Evolutionary conservation across 92 coral and sea anemone genomes (phyloP).

Genomic region (Actinernus sp.): DNA sequence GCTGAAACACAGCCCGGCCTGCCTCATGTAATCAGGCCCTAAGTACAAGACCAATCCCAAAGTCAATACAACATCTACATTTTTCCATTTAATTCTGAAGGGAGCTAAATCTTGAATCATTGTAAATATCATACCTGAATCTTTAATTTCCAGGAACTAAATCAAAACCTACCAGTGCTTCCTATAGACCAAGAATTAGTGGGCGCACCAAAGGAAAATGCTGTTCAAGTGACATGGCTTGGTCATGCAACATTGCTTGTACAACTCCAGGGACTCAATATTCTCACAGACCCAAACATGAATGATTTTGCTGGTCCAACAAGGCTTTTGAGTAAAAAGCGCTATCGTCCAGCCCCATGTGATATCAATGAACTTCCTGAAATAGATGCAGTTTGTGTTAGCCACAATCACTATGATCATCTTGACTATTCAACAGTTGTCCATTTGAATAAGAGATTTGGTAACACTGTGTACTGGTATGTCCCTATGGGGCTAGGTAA

Average conservation of each 20-base stretch:
- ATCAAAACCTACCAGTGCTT: conserved; percentile 78
- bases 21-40: too few relatives aligned
- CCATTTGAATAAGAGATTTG: conserved; percentile 64
- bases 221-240: conserved; percentile 91
- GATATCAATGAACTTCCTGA: conserved; percentile 71
- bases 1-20: too few relatives aligned
- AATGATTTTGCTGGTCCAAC: conserved; percentile 72
- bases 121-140: background rate
- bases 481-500: conserved; percentile 85
- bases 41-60: too few relatives aligned
- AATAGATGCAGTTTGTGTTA: conserved; percentile 87
- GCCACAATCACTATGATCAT: conserved; percentile 94
- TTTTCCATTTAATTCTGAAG: too few relatives aligned
- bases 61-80: too few relatives aligned
- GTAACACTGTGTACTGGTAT: conserved; percentile 70
- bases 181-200: conserved; percentile 54
- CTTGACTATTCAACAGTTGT: conserved; percentile 70
- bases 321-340: conserved; percentile 57
- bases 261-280: conserved; percentile 85
- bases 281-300: conserved; percentile 86
- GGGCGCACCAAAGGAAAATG: conserved; percentile 67
- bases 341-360: conserved; percentile 92
- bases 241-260: conserved; percentile 93
- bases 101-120: background rate
- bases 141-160: conserved; percentile 63